These are phyloP conservation scores for Asobara japonica DNA, from an alignment of 1,140 invertebrate species.

Conservation along the genomic window DNA sequence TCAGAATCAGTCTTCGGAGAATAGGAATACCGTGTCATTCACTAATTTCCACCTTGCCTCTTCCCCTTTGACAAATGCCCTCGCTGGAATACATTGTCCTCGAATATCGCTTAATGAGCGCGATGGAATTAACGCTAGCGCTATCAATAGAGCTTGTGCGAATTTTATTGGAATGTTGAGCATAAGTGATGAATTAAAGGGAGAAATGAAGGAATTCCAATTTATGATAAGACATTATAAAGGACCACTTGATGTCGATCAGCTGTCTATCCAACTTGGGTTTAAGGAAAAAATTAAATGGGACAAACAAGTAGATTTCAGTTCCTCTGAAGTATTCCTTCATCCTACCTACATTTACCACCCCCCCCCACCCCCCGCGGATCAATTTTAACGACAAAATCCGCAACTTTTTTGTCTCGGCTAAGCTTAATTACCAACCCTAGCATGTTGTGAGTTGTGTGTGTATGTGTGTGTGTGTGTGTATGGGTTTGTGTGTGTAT, in stretches of 20 bases:
- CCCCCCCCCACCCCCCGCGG: conserved; percentile 28
- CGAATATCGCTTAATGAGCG: not conserved
- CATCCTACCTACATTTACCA: too few species aligned
- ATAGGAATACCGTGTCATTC: conserved; percentile 1
- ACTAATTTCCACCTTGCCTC: not conserved
- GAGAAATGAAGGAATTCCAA: conserved; percentile 14
- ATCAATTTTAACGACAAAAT: conserved; percentile 36
- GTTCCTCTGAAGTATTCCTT: too few species aligned
- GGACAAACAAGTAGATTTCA: too few species aligned
- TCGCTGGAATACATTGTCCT: not conserved
- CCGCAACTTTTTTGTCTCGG: conserved; percentile 19
- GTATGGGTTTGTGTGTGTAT: not conserved
- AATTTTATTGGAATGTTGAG: not conserved
- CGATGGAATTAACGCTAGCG: not conserved
- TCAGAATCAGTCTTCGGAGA: not conserved
- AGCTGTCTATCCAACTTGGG: not conserved
- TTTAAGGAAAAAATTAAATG: too few species aligned
- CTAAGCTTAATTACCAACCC: conserved; percentile 26
- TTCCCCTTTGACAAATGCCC: not conserved
- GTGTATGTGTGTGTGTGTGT: not conserved
- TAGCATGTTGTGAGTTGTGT: not conserved
- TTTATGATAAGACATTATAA: not conserved
- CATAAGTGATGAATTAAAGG: too few species aligned
- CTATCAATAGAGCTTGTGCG: not conserved
- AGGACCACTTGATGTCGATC: not conserved